Conservation (phyloP, 2,113 vertebrate species). For the Cervus canadensis region DNA sequence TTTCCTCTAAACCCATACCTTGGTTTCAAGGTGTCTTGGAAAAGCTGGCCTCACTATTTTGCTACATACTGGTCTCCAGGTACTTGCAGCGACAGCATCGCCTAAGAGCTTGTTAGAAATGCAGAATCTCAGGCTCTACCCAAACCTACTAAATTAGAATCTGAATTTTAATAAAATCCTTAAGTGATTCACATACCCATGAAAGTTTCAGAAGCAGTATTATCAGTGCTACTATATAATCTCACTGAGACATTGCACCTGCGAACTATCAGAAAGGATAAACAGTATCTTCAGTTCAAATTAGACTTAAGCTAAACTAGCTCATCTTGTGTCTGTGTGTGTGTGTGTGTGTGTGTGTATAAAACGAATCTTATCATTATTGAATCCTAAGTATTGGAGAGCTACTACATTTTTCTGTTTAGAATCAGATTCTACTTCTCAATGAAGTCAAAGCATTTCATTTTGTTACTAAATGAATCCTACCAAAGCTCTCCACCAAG, state of each 20-base stretch:
- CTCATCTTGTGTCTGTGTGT: no score
- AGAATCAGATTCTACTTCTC: neutral
- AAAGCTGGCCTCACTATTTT: neutral
- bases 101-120: neutral
- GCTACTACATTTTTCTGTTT: neutral
- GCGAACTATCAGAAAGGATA: neutral
- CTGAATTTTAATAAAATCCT: conserved; percentile 20
- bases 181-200: neutral
- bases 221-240: no score
- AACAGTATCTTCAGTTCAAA: neutral
- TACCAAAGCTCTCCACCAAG: neutral
- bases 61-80: neutral
- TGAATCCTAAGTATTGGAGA: neutral
- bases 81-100: neutral
- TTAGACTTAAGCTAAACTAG: neutral
- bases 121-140: neutral
- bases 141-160: neutral
- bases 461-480: neutral
- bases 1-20: neutral
- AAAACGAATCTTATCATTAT: neutral
- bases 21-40: neutral
- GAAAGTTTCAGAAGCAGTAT: neutral
- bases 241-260: neutral
- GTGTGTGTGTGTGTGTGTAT: no score
- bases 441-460: neutral